These are phyloP conservation scores for Eurystomus glaucurus DNA, from an alignment of 2,797 vertebrate species.

Conservation along the genomic window DNA sequence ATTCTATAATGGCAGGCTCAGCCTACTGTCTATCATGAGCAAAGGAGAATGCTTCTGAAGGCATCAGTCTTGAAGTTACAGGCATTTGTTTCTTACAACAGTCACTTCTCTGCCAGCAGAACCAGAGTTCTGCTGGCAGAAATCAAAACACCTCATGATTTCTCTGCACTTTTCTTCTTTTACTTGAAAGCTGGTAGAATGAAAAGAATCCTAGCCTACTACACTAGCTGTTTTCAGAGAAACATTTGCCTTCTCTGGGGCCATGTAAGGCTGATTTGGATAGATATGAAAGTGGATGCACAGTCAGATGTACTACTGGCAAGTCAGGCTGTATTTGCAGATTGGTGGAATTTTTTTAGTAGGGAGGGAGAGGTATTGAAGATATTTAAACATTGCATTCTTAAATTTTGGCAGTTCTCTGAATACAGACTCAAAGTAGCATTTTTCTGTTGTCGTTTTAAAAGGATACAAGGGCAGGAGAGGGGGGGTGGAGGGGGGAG, in stretches of 20 bases:
- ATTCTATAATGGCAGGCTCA: neutral
- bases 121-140: neutral
- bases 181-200: neutral
- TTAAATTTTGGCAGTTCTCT: neutral
- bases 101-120: neutral
- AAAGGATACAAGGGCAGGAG: neutral
- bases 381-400: neutral
- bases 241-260: neutral
- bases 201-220: neutral
- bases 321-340: neutral
- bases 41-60: neutral
- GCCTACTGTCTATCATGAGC: neutral
- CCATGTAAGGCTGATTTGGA: neutral
- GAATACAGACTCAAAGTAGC: neutral
- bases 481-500: too few relatives aligned
- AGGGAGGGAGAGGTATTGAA: neutral
- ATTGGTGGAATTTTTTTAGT: neutral
- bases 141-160: neutral
- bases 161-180: neutral
- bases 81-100: neutral
- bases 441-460: neutral
- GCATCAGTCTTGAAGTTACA: accelerated
- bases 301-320: neutral
- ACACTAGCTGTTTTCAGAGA: neutral
- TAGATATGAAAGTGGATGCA: neutral